Evolutionary conservation across 2,888 invertebrate species (phyloP).

Genomic region (Phymatocera aterrima): DNA sequence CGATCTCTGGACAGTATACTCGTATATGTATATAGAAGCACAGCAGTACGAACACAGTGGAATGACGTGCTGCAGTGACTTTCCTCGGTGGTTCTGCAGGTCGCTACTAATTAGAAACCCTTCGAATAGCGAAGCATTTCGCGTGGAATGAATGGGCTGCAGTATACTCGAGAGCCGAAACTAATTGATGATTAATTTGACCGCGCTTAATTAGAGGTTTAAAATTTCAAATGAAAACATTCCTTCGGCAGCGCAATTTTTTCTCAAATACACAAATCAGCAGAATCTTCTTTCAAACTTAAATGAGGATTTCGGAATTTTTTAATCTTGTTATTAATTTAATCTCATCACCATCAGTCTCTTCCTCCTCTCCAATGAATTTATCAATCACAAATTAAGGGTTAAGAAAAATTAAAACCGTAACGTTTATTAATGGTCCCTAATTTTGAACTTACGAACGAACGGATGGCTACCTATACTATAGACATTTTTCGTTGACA

Average conservation of each 20-base stretch:
- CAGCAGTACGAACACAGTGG: slow-evolving; percentile 10
- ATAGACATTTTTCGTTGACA: neutral
- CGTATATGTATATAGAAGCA: too few species aligned
- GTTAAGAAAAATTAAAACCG: neutral
- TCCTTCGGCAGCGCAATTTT: neutral
- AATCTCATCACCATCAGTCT: neutral
- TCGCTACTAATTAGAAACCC: slow-evolving; percentile 15
- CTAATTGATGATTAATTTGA: slow-evolving; percentile 25
- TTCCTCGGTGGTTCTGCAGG: slow-evolving; percentile 16
- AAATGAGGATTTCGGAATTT: neutral
- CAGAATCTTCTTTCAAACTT: neutral
- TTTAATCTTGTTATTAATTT: neutral
- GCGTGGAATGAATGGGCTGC: neutral
- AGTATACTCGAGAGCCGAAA: slow-evolving; percentile 5
- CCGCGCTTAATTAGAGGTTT: neutral
- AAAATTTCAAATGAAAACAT: neutral
- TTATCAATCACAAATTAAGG: too few species aligned
- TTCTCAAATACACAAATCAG: neutral
- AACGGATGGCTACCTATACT: too few species aligned
- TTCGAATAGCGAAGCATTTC: slow-evolving; percentile 4
- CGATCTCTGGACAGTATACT: neutral
- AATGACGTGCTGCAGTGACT: slow-evolving; percentile 16
- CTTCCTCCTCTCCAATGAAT: neutral
- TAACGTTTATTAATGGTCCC: slow-evolving; percentile 2
- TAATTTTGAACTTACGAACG: neutral